Conservation (phyloP, 30 jellyfish, hydroid and myxozoan genomes). For the Turritopsis dohrnii region DNA sequence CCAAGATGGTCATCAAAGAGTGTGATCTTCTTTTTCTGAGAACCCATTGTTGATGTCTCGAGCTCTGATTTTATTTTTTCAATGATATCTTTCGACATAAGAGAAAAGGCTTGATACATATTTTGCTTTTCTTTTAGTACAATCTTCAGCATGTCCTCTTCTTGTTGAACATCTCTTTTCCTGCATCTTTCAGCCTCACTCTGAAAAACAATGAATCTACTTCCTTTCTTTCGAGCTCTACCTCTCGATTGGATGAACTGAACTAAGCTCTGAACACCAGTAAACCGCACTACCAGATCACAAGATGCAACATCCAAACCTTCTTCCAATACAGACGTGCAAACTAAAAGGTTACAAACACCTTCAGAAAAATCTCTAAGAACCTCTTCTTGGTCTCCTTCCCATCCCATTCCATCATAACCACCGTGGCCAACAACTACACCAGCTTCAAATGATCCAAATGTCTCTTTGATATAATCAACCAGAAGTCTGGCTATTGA, state of each 20-base stretch:
- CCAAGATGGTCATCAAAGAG: background rate
- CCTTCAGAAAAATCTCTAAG: slow-evolving; percentile 46
- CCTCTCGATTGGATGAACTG: slow-evolving; percentile 66
- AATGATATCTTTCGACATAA: slow-evolving; percentile 33
- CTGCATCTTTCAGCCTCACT: slow-evolving; percentile 17
- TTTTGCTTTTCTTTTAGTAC: slow-evolving; percentile 37
- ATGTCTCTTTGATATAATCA: slow-evolving; percentile 23
- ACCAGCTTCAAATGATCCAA: slow-evolving; percentile 37
- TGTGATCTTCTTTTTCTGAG: background rate
- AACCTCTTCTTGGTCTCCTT: slow-evolving; percentile 49
- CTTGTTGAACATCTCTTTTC: slow-evolving; percentile 28
- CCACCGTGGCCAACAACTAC: slow-evolving; percentile 80
- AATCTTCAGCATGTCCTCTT: slow-evolving; percentile 33
- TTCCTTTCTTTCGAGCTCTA: slow-evolving; percentile 50
- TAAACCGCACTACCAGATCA: slow-evolving; percentile 59
- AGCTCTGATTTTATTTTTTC: slow-evolving; percentile 20
- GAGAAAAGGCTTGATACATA: slow-evolving; percentile 28
- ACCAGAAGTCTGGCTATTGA: slow-evolving; percentile 19
- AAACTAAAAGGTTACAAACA: slow-evolving; percentile 43
- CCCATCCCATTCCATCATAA: slow-evolving; percentile 74
- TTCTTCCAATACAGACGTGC: slow-evolving; percentile 82
- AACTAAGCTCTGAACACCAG: slow-evolving; percentile 40
- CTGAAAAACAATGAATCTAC: slow-evolving; percentile 42
- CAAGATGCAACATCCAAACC: slow-evolving; percentile 74
- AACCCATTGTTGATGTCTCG: background rate